Evolutionary conservation across 1,140 invertebrate genomes (phyloP).

Genomic region (Stegodyphus mimosarum): DNA sequence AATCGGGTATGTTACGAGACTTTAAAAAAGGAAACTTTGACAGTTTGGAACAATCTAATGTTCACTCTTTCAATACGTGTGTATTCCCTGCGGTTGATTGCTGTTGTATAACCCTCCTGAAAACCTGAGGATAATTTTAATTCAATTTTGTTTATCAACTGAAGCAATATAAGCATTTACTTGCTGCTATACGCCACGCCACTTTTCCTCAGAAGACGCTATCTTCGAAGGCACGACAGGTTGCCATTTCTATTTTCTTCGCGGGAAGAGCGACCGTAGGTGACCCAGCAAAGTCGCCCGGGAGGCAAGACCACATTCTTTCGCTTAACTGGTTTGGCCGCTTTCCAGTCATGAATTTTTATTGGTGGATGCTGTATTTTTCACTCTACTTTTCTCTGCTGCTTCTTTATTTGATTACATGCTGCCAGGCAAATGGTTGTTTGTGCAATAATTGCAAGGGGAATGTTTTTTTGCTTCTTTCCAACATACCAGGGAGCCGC

Average conservation of each 20-base stretch:
- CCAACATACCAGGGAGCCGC: conserved; percentile 14
- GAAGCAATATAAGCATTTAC: no score
- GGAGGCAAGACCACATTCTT: conserved; percentile 34
- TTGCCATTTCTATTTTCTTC: no score
- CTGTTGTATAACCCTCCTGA: no score
- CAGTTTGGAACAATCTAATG: no score
- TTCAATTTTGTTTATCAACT: no score
- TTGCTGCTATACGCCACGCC: no score
- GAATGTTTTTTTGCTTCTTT: background rate
- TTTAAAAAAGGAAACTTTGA: no score
- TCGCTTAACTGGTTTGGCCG: conserved; percentile 51
- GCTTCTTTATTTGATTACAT: conserved; percentile 48
- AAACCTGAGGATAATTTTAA: no score
- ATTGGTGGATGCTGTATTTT: conserved; percentile 22
- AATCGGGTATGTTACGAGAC: no score
- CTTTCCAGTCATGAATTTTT: conserved; percentile 40
- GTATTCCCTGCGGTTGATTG: no score
- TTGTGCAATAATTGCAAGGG: conserved; percentile 53
- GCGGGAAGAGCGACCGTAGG: conserved; percentile 19
- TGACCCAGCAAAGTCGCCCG: conserved; percentile 26
- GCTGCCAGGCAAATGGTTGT: conserved; percentile 51
- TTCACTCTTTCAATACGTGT: no score
- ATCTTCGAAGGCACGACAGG: no score
- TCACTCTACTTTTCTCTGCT: conserved; percentile 46
- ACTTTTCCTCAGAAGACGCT: background rate